These are phyloP conservation scores for Pangasianodon hypophthalmus DNA, from an alignment of 2,113 vertebrate species.

Conservation along the genomic window DNA sequence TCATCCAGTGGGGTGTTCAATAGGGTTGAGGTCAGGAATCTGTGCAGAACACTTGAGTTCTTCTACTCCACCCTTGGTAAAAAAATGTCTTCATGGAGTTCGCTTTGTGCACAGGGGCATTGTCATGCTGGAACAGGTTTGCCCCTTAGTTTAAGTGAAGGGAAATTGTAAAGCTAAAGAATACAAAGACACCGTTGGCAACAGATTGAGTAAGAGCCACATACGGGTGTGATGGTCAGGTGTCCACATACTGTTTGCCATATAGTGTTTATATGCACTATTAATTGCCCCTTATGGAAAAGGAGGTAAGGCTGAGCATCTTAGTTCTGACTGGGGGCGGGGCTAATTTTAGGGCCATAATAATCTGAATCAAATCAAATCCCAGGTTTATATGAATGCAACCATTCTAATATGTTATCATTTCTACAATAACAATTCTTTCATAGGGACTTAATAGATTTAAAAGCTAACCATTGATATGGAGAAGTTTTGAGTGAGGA, in stretches of 20 bases:
- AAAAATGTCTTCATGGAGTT: background rate
- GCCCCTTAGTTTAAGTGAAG: background rate
- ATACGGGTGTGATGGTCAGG: background rate
- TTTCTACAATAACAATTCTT: too few relatives aligned
- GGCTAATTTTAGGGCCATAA: background rate
- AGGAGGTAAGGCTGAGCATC: background rate
- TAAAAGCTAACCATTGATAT: too few relatives aligned
- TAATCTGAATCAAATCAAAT: background rate
- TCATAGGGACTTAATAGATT: too few relatives aligned
- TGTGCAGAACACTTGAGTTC: background rate
- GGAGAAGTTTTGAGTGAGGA: too few relatives aligned
- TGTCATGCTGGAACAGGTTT: background rate
- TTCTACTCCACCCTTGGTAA: background rate
- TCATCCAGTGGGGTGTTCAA: background rate
- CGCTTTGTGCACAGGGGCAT: background rate
- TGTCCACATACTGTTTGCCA: too few relatives aligned
- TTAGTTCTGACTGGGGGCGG: background rate
- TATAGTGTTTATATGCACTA: background rate
- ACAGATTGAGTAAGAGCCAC: background rate
- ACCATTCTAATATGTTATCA: too few relatives aligned
- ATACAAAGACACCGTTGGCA: background rate
- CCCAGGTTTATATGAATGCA: too few relatives aligned
- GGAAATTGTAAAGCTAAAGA: background rate
- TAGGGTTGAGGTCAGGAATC: too few relatives aligned
- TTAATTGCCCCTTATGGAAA: background rate